Percentiles rank a stretch among this genome's conserved stretches.
phyloP scores from a whole-genome alignment of 2,113 vertebrate genomes.

The Lanius ludovicianus region DNA sequence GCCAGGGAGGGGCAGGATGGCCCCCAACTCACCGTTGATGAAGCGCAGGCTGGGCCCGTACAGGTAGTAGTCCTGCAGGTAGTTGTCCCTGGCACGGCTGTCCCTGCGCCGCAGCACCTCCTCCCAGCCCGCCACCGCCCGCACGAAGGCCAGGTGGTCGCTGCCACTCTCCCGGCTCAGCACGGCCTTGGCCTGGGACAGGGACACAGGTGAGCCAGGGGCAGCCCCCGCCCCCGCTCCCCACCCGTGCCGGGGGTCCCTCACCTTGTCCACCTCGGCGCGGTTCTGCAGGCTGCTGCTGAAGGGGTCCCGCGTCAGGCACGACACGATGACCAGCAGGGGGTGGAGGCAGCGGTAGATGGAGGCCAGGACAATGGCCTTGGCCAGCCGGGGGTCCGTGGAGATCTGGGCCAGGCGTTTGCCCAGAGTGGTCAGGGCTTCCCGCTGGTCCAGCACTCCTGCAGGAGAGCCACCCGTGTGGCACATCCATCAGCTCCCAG shows the following conservation, averaged over 20 bases:
- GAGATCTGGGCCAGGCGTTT: slow-evolving; percentile 88
- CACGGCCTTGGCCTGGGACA: slow-evolving; percentile 80
- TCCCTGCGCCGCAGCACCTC: slow-evolving; percentile 75
- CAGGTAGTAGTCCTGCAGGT: slow-evolving; percentile 79
- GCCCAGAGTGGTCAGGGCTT: slow-evolving; percentile 88
- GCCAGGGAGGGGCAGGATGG: rapidly evolving
- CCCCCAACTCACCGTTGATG: slow-evolving; percentile 80
- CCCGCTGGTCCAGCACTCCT: slow-evolving; percentile 89
- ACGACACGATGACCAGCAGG: slow-evolving; percentile 86
- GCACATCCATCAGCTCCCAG: background rate
- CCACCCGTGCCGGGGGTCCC: rapidly evolving
- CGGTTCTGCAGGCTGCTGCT: slow-evolving; percentile 92
- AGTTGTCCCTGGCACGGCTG: slow-evolving; percentile 78
- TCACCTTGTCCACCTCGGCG: slow-evolving; percentile 83
- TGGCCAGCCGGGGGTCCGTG: slow-evolving; percentile 92
- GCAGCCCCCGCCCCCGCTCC: rapidly evolving
- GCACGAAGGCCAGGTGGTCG: slow-evolving; percentile 88
- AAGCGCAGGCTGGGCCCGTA: slow-evolving; percentile 86
- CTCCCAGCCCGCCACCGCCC: slow-evolving; percentile 87
- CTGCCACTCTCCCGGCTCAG: slow-evolving; percentile 86
- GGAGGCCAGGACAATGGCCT: slow-evolving; percentile 87
- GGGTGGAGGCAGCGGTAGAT: slow-evolving; percentile 92
- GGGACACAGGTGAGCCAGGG: rapidly evolving
- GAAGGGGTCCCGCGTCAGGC: slow-evolving; percentile 95
- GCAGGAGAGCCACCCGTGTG: background rate